Percentiles rank a stretch among this genome's conserved stretches.
Conservation (phyloP, 1,140 invertebrate genomes). For the Bombus huntii region DNA sequence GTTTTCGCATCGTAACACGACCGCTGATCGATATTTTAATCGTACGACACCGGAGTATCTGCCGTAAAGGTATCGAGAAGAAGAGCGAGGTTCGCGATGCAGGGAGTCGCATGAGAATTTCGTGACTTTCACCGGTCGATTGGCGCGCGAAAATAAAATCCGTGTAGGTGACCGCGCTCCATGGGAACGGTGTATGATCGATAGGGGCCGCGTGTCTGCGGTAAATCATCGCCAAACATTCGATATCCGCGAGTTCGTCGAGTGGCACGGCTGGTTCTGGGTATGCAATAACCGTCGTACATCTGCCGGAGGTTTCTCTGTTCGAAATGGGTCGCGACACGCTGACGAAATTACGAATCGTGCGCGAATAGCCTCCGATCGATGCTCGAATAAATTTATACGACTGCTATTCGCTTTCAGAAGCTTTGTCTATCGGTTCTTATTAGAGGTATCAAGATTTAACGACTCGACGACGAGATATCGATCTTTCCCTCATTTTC, state of each 20-base stretch:
- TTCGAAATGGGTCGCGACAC: not conserved
- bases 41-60: too few species aligned
- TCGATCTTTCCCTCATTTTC: too few species aligned
- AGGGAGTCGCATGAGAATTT: not conserved
- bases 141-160: not conserved
- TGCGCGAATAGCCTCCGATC: not conserved
- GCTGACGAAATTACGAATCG: constrained; percentile 7
- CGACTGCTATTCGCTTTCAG: not conserved
- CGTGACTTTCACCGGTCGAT: constrained; percentile 1
- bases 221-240: constrained; percentile 29
- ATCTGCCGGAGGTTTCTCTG: constrained; percentile 7
- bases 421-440: not conserved
- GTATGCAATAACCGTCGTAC: not conserved
- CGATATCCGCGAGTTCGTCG: constrained; percentile 11
- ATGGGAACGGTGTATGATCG: constrained; percentile 24
- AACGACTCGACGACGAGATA: not conserved
- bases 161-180: not conserved
- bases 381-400: not conserved
- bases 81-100: too few species aligned
- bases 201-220: not conserved
- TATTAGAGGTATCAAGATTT: not conserved
- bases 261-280: not conserved
- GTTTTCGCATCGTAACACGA: not conserved
- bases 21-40: not conserved
- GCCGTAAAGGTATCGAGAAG: not conserved